phyloP scores from a whole-genome alignment of 2,113 vertebrate genomes.

The Amazona vittata region DNA sequence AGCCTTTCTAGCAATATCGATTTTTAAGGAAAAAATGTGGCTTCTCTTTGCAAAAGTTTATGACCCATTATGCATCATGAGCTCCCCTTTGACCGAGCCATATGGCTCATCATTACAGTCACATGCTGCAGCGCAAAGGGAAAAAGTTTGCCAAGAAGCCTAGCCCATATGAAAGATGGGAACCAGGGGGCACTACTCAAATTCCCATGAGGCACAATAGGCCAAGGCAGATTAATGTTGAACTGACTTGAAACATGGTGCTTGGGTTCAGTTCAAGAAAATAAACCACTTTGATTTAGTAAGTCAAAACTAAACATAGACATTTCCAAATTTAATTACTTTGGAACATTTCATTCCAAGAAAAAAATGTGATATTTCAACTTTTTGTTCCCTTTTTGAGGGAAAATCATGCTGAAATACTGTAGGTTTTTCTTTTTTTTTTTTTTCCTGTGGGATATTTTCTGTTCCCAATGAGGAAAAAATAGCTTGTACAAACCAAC shows the following conservation, averaged over 20 bases:
- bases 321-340: conserved; percentile 48
- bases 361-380: conserved; percentile 42
- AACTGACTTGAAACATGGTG: not conserved
- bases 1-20: not conserved
- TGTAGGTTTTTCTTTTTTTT: not conserved
- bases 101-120: not conserved
- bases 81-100: not conserved
- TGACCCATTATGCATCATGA: not conserved
- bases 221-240: not conserved
- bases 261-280: conserved; percentile 25
- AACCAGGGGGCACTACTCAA: not conserved
- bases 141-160: not conserved
- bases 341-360: not conserved
- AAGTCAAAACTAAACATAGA: conserved; percentile 27
- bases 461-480: conserved; percentile 27
- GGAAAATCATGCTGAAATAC: conserved; percentile 8
- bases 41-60: not conserved
- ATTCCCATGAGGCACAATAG: not conserved
- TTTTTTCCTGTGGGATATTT: conserved; percentile 20
- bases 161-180: not conserved
- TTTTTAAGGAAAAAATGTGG: not conserved
- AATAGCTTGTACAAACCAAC: conserved; percentile 9
- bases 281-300: conserved; percentile 35
- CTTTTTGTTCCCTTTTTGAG: conserved; percentile 22
- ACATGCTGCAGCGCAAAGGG: not conserved